phyloP scores from a whole-genome alignment of 2,888 invertebrate species.

The Ganaspis brasiliensis region DNA sequence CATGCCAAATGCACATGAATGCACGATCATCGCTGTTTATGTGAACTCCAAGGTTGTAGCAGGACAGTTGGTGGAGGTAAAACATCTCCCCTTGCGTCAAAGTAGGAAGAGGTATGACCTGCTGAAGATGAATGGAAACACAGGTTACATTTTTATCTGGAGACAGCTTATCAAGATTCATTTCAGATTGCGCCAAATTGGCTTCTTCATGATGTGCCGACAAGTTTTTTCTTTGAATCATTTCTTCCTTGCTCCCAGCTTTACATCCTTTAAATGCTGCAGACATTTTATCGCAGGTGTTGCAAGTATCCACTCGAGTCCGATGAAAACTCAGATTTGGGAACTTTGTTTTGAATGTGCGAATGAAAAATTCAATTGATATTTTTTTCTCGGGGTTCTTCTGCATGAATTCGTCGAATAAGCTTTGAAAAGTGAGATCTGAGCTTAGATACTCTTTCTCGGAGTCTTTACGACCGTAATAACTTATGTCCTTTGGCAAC shows the following conservation, averaged over 20 bases:
- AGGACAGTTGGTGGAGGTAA: constrained; percentile 42
- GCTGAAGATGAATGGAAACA: constrained; percentile 15
- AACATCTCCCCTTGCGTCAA: constrained; percentile 32
- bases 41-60: constrained; percentile 42
- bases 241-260: not conserved
- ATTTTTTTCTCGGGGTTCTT: not conserved
- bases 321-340: constrained; percentile 2
- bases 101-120: constrained; percentile 31
- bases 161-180: constrained; percentile 4
- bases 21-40: constrained; percentile 9
- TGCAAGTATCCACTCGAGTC: constrained; percentile 9
- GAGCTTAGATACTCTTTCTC: constrained; percentile 6
- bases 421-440: not conserved
- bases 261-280: not conserved
- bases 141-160: constrained; percentile 2
- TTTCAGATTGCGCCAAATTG: not conserved
- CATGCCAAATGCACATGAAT: constrained; percentile 46
- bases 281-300: constrained; percentile 18
- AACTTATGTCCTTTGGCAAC: not conserved
- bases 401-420: not conserved
- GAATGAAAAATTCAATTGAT: constrained; percentile 5
- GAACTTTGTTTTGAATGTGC: not conserved
- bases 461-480: constrained; percentile 1
- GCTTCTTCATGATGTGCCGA: not conserved
- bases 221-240: not conserved